These are phyloP conservation scores for Microtus montanus DNA, from an alignment of 2,113 vertebrate genomes.

Conservation along the genomic window DNA sequence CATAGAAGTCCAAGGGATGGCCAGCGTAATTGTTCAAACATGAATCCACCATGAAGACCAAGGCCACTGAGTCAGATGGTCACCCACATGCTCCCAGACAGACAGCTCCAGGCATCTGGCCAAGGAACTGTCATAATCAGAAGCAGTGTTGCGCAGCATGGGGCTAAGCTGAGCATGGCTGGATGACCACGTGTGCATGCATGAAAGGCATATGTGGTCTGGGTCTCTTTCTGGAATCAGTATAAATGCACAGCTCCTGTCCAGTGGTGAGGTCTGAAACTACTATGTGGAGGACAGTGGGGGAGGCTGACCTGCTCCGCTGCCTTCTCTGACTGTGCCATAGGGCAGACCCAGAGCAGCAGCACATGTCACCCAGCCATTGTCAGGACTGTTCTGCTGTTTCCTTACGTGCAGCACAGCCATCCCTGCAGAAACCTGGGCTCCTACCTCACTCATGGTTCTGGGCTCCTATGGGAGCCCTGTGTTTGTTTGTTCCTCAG, in stretches of 20 bases:
- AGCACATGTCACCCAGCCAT: fast-evolving
- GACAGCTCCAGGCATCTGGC: not conserved
- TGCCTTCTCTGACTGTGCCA: fast-evolving
- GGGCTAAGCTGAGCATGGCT: too few relatives aligned
- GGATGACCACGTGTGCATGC: fast-evolving
- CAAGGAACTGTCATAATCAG: fast-evolving
- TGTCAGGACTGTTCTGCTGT: fast-evolving
- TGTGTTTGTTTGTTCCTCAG: not conserved
- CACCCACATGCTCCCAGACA: not conserved
- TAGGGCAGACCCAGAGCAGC: not conserved
- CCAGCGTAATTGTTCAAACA: fast-evolving
- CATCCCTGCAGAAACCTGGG: too few relatives aligned
- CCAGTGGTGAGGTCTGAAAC: not conserved
- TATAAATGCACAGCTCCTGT: not conserved
- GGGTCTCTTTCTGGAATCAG: not conserved
- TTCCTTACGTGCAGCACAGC: fast-evolving
- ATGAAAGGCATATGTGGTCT: fast-evolving
- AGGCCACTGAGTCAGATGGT: not conserved
- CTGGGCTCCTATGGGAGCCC: not conserved
- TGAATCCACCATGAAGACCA: fast-evolving
- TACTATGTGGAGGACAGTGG: fast-evolving
- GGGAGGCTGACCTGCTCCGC: not conserved
- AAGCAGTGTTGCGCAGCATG: fast-evolving
- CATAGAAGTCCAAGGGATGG: fast-evolving
- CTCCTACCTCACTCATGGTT: not conserved